phyloP scores from a whole-genome alignment of 64 coral and sea anemone genomes.

The Acropora tenuis region DNA sequence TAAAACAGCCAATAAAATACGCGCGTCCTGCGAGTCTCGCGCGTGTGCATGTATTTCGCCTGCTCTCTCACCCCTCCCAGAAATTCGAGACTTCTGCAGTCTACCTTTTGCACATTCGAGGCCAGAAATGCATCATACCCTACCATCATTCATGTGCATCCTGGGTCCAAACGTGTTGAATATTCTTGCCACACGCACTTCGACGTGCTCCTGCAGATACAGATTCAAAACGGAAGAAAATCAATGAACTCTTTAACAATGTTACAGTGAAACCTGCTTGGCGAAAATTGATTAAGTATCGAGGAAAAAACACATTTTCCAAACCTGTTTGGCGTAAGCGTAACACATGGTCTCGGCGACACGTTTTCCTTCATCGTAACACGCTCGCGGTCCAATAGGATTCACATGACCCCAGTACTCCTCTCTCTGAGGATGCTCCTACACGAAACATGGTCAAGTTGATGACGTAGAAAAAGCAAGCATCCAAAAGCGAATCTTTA shows the following conservation, averaged over 20 bases:
- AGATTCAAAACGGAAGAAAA: background rate
- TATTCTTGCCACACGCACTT: constrained; percentile 95
- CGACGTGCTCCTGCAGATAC: constrained; percentile 77
- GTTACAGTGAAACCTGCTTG: too few relatives aligned
- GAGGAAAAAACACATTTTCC: background rate
- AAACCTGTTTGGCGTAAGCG: constrained; percentile 98
- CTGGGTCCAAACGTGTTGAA: constrained; percentile 99
- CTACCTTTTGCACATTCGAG: background rate
- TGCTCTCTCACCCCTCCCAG: too few relatives aligned
- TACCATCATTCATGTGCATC: constrained; percentile 99
- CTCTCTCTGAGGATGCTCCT: constrained; percentile 95
- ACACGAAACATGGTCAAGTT: background rate
- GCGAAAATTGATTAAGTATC: too few relatives aligned
- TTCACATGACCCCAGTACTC: constrained; percentile 99
- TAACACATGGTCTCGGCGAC: constrained; percentile 99
- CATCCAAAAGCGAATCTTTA: too few relatives aligned
- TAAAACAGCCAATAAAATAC: too few relatives aligned
- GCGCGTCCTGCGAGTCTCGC: too few relatives aligned
- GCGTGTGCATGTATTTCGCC: too few relatives aligned
- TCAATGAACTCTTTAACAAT: too few relatives aligned
- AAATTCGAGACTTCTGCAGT: too few relatives aligned
- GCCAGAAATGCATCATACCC: background rate
- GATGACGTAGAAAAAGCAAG: background rate
- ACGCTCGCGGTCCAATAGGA: constrained; percentile 91
- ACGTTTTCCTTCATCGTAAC: constrained; percentile 98